Conservation (phyloP, 2,888 invertebrate genomes). For the Mythimna ferrago region DNA sequence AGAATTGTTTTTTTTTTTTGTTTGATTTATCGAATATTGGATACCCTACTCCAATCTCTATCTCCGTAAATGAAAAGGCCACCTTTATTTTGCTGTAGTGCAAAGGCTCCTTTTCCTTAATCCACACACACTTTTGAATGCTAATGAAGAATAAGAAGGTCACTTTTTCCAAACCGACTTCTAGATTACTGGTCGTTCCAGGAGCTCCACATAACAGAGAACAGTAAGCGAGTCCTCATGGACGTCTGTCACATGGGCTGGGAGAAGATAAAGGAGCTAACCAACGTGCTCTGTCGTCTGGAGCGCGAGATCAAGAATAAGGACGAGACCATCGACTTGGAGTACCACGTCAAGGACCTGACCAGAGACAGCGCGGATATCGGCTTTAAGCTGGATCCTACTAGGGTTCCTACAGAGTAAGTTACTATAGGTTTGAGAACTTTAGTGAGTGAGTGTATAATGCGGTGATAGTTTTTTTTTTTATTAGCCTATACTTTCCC, state of each 20-base stretch:
- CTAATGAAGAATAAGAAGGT: not conserved
- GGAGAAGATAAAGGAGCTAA: conserved; percentile 94
- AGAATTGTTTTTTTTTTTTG: too few species aligned
- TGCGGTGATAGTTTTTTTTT: too few species aligned
- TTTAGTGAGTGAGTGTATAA: not conserved
- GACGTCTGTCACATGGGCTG: conserved; percentile 91
- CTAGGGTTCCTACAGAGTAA: conserved; percentile 93
- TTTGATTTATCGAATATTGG: too few species aligned
- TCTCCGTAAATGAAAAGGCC: too few species aligned
- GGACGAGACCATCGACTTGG: conserved; percentile 94
- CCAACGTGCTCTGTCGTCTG: conserved; percentile 93
- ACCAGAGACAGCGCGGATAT: conserved; percentile 94
- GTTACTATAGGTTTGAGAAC: conserved; percentile 50
- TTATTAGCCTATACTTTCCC: too few species aligned
- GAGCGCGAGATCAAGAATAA: conserved; percentile 95
- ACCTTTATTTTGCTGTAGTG: too few species aligned
- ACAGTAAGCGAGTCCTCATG: conserved; percentile 84
- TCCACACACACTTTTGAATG: not conserved
- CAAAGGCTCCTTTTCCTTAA: not conserved
- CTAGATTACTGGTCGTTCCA: conserved; percentile 58
- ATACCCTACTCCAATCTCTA: too few species aligned
- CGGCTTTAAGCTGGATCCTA: conserved; percentile 95
- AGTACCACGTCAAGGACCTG: conserved; percentile 93
- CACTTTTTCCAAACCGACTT: not conserved
- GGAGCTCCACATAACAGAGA: conserved; percentile 87